Evolutionary conservation across 2,888 invertebrate genomes (phyloP).

Genomic region (Drosophila pseudotakahashii): DNA sequence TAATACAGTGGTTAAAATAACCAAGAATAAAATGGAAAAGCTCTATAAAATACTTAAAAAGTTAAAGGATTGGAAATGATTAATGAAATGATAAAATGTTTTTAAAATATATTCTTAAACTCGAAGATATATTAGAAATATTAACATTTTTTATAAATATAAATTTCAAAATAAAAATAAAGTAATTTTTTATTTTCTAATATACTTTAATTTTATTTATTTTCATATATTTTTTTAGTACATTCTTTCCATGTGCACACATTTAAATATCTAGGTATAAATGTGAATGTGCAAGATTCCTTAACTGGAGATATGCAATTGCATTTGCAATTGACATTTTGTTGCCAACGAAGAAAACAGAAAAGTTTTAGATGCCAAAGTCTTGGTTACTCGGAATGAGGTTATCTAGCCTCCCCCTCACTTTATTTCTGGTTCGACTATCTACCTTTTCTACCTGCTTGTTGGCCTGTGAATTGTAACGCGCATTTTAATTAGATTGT

Average conservation of each 20-base stretch:
- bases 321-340: constrained; percentile 39
- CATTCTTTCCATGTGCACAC: neutral
- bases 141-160: no score
- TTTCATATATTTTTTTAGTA: no score
- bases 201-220: no score
- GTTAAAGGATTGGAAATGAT: no score
- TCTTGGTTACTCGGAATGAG: constrained; percentile 49
- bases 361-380: constrained; percentile 62
- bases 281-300: constrained; percentile 14
- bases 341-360: constrained; percentile 24
- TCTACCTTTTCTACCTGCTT: constrained; percentile 9
- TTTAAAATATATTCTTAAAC: no score
- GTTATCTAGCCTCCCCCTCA: constrained; percentile 13
- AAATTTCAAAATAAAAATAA: no score
- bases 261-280: constrained; percentile 1
- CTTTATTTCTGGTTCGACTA: neutral
- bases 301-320: constrained; percentile 29
- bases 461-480: constrained; percentile 62
- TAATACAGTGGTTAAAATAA: constrained; percentile 1
- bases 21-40: neutral
- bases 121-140: no score
- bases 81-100: no score
- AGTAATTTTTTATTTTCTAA: no score
- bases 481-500: constrained; percentile 71
- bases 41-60: no score